phyloP scores from a whole-genome alignment of 2,113 vertebrate species.

The Urocolius indicus region DNA sequence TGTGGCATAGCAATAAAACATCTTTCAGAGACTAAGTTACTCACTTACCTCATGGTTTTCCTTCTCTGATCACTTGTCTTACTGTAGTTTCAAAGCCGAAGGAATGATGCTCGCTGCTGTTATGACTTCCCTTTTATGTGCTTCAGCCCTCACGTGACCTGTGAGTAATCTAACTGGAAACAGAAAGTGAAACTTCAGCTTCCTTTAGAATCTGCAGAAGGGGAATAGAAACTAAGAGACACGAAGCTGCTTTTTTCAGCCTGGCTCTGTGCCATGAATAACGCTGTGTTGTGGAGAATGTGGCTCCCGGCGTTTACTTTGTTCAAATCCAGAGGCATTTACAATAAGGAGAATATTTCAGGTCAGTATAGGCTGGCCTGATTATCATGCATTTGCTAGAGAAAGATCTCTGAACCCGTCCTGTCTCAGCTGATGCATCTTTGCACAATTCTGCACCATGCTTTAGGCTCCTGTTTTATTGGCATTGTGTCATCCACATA shows the following conservation, averaged over 20 bases:
- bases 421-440: not conserved
- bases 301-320: not conserved
- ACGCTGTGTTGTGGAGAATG: not conserved
- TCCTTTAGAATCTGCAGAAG: rapidly evolving
- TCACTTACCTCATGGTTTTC: constrained; percentile 51
- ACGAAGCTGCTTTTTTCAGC: not conserved
- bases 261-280: not conserved
- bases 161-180: not conserved
- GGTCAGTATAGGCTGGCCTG: not conserved
- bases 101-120: not conserved
- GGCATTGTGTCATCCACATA: rapidly evolving
- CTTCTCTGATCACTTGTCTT: not conserved
- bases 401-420: not conserved
- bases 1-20: not conserved
- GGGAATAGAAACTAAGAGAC: not conserved
- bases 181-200: not conserved
- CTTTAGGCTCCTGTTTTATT: not conserved
- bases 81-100: not conserved
- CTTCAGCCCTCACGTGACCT: rapidly evolving
- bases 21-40: not conserved
- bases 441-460: not conserved
- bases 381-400: not conserved
- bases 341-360: not conserved
- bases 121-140: not conserved
- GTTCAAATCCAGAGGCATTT: not conserved